A percentile compares a stretch with the other conserved stretches of the same genome.
These are phyloP conservation scores for Xyliphius kryptos DNA, from an alignment of 2,113 vertebrate genomes.

Conservation along the genomic window DNA sequence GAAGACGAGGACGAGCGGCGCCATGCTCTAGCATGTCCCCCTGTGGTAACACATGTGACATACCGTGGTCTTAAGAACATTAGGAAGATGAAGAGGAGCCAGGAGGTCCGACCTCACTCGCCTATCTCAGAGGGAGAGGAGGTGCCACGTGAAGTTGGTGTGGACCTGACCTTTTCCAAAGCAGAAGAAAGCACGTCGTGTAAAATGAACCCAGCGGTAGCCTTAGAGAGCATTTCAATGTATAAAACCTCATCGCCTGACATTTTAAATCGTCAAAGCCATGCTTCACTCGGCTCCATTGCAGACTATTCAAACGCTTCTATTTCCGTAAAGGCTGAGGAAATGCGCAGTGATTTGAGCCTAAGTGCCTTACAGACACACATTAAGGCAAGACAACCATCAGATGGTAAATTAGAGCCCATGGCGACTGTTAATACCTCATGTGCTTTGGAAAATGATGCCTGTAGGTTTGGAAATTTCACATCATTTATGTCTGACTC, in stretches of 20 bases:
- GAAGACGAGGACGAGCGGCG: constrained; percentile 30
- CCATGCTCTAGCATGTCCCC: constrained; percentile 39
- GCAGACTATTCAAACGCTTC: neutral
- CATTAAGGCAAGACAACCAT: constrained; percentile 11
- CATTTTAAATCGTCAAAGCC: neutral
- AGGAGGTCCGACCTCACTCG: constrained; percentile 23
- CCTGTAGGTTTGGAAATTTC: neutral
- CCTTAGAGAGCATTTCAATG: constrained; percentile 1
- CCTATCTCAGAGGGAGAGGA: constrained; percentile 41
- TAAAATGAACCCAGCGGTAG: neutral
- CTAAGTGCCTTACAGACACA: constrained; percentile 35
- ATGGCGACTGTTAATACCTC: neutral
- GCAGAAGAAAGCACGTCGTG: neutral
- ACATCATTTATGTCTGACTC: neutral
- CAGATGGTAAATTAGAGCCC: constrained; percentile 3
- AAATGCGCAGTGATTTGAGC: neutral
- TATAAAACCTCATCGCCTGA: neutral
- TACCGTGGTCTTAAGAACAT: constrained; percentile 43
- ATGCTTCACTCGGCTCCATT: neutral
- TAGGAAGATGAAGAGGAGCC: constrained; percentile 42
- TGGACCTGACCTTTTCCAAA: neutral
- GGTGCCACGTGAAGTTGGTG: neutral
- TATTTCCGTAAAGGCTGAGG: constrained; percentile 16
- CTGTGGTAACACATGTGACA: constrained; percentile 46
- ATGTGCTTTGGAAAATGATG: constrained; percentile 1